Conservation (phyloP, 2,797 vertebrate species). For the Melanogrammus aeglefinus region DNA sequence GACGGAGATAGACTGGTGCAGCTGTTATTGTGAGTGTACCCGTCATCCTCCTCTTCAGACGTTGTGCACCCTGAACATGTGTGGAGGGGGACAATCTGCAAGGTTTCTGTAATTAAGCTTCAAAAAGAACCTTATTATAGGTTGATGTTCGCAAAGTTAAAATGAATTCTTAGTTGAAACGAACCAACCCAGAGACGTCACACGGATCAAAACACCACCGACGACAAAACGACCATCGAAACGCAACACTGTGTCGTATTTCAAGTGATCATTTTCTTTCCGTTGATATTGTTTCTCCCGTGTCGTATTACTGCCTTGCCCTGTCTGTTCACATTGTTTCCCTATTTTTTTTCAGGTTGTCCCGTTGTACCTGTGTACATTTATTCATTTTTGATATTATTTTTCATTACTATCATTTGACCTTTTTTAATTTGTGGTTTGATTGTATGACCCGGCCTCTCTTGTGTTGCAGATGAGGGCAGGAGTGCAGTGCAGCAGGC, state of each 20-base stretch:
- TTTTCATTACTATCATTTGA: constrained; percentile 55
- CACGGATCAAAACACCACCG: background rate
- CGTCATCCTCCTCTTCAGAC: background rate
- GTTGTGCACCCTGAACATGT: no score
- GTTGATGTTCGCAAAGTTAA: no score
- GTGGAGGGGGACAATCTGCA: no score
- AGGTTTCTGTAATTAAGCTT: background rate
- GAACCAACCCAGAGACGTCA: no score
- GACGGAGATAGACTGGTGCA: background rate
- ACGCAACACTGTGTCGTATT: background rate
- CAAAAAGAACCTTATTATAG: background rate
- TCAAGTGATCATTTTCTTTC: background rate
- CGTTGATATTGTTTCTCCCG: background rate
- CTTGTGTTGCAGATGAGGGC: constrained; percentile 99
- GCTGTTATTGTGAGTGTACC: background rate
- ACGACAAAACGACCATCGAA: background rate
- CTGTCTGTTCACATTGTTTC: background rate
- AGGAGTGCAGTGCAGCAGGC: constrained; percentile 98
- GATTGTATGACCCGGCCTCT: constrained; percentile 91
- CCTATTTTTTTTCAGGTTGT: background rate
- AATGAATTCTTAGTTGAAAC: no score
- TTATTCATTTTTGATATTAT: constrained; percentile 51
- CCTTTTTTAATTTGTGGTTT: constrained; percentile 72
- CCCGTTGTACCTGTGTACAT: background rate
- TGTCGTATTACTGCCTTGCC: background rate